Percentiles rank a stretch among this genome's conserved stretches.
phyloP scores from a whole-genome alignment of 2,888 invertebrate species.

The Dinocampus coccinellae region DNA sequence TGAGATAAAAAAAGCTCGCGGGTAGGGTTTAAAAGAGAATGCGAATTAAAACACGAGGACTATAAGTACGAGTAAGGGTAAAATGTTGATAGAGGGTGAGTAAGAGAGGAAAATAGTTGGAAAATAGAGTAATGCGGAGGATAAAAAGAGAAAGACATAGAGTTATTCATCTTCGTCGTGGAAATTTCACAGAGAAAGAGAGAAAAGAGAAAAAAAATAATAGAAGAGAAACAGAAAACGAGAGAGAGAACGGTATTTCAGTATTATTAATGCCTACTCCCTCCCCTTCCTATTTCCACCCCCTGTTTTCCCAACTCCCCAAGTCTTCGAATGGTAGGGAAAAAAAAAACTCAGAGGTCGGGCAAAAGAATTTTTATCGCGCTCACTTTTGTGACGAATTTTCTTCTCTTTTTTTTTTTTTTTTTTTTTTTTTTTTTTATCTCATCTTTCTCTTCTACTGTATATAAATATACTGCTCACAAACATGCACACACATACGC shows the following conservation, averaged over 20 bases:
- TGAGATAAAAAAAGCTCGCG: slow-evolving; percentile 10
- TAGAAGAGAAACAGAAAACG: too few species aligned
- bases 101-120: slow-evolving; percentile 12
- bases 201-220: too few species aligned
- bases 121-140: neutral
- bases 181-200: slow-evolving; percentile 32
- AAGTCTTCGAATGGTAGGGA: slow-evolving; percentile 26
- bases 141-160: slow-evolving; percentile 2
- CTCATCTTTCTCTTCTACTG: neutral
- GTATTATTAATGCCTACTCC: slow-evolving; percentile 40
- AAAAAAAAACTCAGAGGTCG: slow-evolving; percentile 43
- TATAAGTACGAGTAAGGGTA: neutral
- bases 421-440: slow-evolving; percentile 2
- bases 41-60: slow-evolving; percentile 33
- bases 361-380: slow-evolving; percentile 24
- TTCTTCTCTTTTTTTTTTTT: neutral
- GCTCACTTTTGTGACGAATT: slow-evolving; percentile 32
- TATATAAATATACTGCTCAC: neutral
- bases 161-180: slow-evolving; percentile 38
- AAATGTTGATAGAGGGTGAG: neutral
- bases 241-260: slow-evolving; percentile 27
- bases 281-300: too few species aligned
- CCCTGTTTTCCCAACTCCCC: too few species aligned
- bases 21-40: slow-evolving; percentile 23
- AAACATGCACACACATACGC: neutral